phyloP scores from a whole-genome alignment of 2,888 invertebrate species.

The Brachyptera risi region DNA sequence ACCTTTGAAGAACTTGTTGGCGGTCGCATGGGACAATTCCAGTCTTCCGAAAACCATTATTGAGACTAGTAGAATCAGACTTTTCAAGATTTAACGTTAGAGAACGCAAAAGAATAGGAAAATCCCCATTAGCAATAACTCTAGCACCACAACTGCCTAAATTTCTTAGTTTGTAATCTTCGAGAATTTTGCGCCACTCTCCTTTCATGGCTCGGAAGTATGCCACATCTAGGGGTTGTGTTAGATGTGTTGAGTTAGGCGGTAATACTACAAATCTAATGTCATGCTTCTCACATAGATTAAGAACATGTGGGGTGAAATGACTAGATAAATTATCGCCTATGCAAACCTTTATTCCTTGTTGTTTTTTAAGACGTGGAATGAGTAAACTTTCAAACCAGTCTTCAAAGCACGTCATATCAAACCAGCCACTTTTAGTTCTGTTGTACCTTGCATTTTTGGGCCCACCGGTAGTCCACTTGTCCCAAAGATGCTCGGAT shows the following conservation, averaged over 20 bases:
- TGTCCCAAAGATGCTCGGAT: conserved; percentile 41
- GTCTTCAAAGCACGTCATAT: conserved; percentile 39
- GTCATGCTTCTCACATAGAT: conserved; percentile 39
- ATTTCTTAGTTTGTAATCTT: conserved; percentile 30
- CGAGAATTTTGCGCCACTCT: conserved; percentile 36
- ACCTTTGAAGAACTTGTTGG: conserved; percentile 3
- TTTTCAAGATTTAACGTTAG: background rate
- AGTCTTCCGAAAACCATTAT: conserved; percentile 22
- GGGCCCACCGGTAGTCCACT: conserved; percentile 44
- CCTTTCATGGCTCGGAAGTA: conserved; percentile 40
- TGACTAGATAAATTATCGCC: conserved; percentile 43
- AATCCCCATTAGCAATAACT: conserved; percentile 11
- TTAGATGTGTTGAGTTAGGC: conserved; percentile 40
- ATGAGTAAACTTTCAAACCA: conserved; percentile 38
- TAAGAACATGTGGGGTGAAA: conserved; percentile 37
- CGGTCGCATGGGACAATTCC: conserved; percentile 23
- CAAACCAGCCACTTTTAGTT: conserved; percentile 43
- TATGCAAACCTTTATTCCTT: conserved; percentile 40
- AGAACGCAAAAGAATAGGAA: conserved; percentile 5
- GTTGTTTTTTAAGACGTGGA: conserved; percentile 36
- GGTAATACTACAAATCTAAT: conserved; percentile 42
- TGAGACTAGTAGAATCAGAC: conserved; percentile 3
- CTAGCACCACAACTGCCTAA: conserved; percentile 19
- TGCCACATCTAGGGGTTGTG: conserved; percentile 42
- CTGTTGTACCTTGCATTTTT: conserved; percentile 41